These are phyloP conservation scores for Cotesia chilonis DNA, from an alignment of 1,140 invertebrate species.

Conservation along the genomic window DNA sequence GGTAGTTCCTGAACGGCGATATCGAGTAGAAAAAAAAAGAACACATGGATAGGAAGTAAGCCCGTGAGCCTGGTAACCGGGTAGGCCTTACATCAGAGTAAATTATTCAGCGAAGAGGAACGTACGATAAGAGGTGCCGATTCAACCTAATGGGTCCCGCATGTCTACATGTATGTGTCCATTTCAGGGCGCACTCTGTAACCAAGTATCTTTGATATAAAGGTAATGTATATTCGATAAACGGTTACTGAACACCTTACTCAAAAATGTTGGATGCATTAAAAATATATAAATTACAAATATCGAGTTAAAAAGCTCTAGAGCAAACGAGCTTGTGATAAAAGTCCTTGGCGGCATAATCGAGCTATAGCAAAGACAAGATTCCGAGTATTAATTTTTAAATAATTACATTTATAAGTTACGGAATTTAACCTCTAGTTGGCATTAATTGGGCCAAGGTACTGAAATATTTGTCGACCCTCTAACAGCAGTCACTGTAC, in stretches of 20 bases:
- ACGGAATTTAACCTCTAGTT: too few relatives aligned
- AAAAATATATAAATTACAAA: too few relatives aligned
- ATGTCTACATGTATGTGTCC: slow-evolving; percentile 39
- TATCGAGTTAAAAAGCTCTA: too few relatives aligned
- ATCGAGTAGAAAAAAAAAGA: slow-evolving; percentile 1
- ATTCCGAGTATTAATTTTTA: too few relatives aligned
- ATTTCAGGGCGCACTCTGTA: not conserved
- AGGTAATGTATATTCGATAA: slow-evolving; percentile 27
- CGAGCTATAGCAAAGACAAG: too few relatives aligned
- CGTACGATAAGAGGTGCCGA: slow-evolving; percentile 41
- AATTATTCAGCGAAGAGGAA: slow-evolving; percentile 43
- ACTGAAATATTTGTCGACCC: too few relatives aligned
- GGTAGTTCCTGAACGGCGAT: not conserved
- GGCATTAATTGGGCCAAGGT: too few relatives aligned
- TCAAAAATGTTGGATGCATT: too few relatives aligned
- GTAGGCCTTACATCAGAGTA: slow-evolving; percentile 23
- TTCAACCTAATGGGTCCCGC: slow-evolving; percentile 46
- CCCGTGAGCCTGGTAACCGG: slow-evolving; percentile 14
- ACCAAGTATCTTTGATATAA: slow-evolving; percentile 1
- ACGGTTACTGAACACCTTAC: not conserved
- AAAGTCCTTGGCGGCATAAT: too few relatives aligned
- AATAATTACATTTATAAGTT: too few relatives aligned
- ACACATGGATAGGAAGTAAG: not conserved
- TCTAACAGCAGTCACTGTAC: too few relatives aligned
- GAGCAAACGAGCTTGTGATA: too few relatives aligned